phyloP scores from a whole-genome alignment of 2,113 vertebrate genomes.

The Brienomyrus longianalis region DNA sequence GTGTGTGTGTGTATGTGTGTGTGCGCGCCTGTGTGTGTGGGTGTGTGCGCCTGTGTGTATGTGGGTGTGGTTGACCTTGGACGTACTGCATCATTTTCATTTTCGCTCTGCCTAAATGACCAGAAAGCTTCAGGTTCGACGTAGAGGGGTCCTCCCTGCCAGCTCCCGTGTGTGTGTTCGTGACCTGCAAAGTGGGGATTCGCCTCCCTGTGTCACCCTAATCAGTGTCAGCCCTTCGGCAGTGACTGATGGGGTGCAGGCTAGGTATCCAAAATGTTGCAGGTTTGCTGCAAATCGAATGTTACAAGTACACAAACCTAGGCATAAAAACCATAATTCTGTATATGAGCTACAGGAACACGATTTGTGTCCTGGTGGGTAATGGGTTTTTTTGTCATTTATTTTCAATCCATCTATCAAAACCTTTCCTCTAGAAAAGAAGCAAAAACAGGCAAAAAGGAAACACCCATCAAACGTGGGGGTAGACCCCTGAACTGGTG shows the following conservation, averaged over 20 bases:
- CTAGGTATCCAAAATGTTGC: not conserved
- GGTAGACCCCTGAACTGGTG: slow-evolving; percentile 62
- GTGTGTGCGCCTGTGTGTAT: not conserved
- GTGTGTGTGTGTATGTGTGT: slow-evolving; percentile 19
- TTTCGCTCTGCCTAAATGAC: not conserved
- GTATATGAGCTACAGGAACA: not conserved
- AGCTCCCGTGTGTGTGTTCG: not conserved
- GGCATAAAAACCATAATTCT: not conserved
- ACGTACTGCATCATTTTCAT: not conserved
- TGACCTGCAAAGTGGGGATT: not conserved
- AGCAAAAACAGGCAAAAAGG: slow-evolving; percentile 24
- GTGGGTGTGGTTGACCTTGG: slow-evolving; percentile 26
- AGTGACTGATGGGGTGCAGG: not conserved
- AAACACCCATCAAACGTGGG: slow-evolving; percentile 47
- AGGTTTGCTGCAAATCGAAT: not conserved
- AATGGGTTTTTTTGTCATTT: slow-evolving; percentile 7
- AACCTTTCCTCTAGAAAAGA: slow-evolving; percentile 17
- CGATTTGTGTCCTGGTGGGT: not conserved
- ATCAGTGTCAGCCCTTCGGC: not conserved
- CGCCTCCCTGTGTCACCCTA: not conserved
- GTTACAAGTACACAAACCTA: not conserved
- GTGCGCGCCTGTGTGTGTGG: not conserved
- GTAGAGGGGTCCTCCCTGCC: not conserved
- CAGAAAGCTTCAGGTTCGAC: not conserved
- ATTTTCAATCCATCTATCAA: not conserved